These are phyloP conservation scores for Macquaria australasica DNA, from an alignment of 2,113 vertebrate genomes.

Conservation along the genomic window DNA sequence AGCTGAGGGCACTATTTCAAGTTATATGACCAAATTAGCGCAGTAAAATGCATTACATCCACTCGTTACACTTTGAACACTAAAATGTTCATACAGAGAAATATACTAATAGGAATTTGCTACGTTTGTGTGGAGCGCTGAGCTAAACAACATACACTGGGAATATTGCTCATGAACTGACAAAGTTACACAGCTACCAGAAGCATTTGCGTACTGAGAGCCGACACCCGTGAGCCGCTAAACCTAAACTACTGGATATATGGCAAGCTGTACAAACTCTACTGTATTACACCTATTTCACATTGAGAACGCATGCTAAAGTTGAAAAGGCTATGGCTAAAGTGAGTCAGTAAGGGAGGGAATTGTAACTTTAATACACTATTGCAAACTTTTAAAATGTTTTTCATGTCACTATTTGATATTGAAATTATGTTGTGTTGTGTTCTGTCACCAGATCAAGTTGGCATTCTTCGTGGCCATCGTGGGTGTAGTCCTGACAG, in stretches of 20 bases:
- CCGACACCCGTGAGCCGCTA: not conserved
- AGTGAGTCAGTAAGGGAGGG: not conserved
- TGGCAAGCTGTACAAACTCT: not conserved
- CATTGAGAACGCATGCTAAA: not conserved
- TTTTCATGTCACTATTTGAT: too few relatives aligned
- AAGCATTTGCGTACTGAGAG: not conserved
- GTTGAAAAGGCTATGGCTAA: too few relatives aligned
- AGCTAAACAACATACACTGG: too few relatives aligned
- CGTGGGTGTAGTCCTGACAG: constrained; percentile 86
- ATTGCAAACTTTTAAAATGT: not conserved
- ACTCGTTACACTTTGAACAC: not conserved
- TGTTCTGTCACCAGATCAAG: constrained; percentile 80
- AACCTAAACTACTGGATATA: not conserved
- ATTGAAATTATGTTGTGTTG: not conserved
- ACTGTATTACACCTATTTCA: not conserved
- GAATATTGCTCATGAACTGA: not conserved
- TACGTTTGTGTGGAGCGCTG: not conserved
- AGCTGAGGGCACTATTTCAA: not conserved
- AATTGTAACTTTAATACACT: not conserved
- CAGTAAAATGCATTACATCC: not conserved
- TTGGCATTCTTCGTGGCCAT: constrained; percentile 87
- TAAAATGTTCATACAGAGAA: not conserved
- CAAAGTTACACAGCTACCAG: not conserved
- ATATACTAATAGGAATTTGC: not conserved
- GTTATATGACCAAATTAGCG: not conserved